Conservation (phyloP, 30 jellyfish, hydroid and myxozoan species). For the Sanderia malayensis region DNA sequence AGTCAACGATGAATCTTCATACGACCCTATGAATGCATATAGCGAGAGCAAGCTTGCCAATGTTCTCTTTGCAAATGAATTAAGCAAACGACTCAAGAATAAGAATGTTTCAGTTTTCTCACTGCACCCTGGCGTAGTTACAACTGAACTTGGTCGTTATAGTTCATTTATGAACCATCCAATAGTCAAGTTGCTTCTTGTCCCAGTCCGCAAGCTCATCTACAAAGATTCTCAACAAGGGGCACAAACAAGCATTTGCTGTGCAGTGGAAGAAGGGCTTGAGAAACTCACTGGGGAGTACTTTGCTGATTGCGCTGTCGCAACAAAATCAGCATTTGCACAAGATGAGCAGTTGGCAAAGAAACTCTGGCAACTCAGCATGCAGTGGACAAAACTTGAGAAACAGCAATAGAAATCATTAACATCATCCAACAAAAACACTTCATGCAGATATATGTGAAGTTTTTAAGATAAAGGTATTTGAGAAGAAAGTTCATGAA, state of each 20-base stretch:
- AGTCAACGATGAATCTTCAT: slow-evolving; percentile 13
- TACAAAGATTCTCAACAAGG: slow-evolving; percentile 65
- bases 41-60: slow-evolving; percentile 55
- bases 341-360: slow-evolving; percentile 22
- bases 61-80: slow-evolving; percentile 50
- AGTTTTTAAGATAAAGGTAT: no score
- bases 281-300: slow-evolving; percentile 75
- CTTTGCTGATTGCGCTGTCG: slow-evolving; percentile 55
- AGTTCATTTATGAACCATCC: slow-evolving; percentile 11
- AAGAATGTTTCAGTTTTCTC: slow-evolving; percentile 35
- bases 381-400: slow-evolving; percentile 30
- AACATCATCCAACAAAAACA: no score
- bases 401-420: no score
- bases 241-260: slow-evolving; percentile 82
- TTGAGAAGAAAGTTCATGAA: no score
- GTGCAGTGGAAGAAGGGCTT: slow-evolving; percentile 82
- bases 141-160: slow-evolving; percentile 31
- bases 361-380: slow-evolving; percentile 48
- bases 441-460: no score
- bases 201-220: background rate
- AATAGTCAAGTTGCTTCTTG: background rate
- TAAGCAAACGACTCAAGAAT: slow-evolving; percentile 29
- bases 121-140: slow-evolving; percentile 61
- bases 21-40: slow-evolving; percentile 20
- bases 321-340: slow-evolving; percentile 7